Base-by-base conservation (phyloP, 2,888 invertebrate species). In the Ormyrus rosae region DNA sequence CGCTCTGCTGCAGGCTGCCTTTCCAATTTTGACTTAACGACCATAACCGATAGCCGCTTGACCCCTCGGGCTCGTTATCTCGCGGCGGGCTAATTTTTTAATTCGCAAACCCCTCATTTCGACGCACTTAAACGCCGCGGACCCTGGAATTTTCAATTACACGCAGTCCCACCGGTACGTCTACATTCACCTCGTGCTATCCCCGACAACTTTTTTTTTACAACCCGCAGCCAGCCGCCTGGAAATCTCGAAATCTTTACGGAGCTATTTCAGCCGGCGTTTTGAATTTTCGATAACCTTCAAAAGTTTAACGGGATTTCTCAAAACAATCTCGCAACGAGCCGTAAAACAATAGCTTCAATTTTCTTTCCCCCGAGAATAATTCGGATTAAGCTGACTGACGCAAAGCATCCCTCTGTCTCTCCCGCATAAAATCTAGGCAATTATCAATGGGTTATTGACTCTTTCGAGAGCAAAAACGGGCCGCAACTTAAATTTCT, bases 381-480 rank as follows among this genome's bases (percentile, higher is more conserved):
- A 4, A 89, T 89, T 89, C 83, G 88, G 89, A 90, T 90, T 89
- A 89, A 89, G 89, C 89, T 86, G 89, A 90, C 89, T 89, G 88
- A 89, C 89, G 90, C 90, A 89, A 90, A 90, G 88, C 76, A 8
- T 8, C 10, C 51, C 10, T 50, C 51, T 45, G 71, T 7, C 82
- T 83, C 77, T 83, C 83, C 80, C 85, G 84, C 85, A 86, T 34
- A 34, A 34, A 85, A 87, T 85, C 86, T 85, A 84, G 87, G 86
- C 83, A 87, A 87, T 87, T 88, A 87, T 86, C 86, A 88, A 88
- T 87, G 85, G 85, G 84, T 87, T 88, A 88, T 87, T 85, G 86
- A 85, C 86, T 84, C 76, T 88, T 86, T 85, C 85, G 81, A 84
- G 86, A 84, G 86, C 86, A 34, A 34, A 34, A 34, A 34, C 34